Conservation (phyloP, 2,888 invertebrate genomes). For the Bursaphelenchus okinawaensis region DNA sequence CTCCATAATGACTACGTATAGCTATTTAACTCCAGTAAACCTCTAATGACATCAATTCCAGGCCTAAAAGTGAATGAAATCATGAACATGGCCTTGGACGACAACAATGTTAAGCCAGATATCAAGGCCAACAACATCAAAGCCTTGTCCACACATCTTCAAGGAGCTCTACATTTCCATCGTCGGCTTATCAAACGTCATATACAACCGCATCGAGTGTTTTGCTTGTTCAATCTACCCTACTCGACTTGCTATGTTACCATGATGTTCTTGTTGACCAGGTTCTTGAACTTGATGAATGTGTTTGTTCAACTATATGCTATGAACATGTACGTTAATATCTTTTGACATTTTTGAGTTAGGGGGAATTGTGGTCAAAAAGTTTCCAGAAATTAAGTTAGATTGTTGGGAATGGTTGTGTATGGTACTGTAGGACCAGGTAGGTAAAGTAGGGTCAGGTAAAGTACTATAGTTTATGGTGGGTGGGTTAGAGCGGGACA, state of each 20-base stretch:
- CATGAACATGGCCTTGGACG: constrained; percentile 40
- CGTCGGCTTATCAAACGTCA: constrained; percentile 23
- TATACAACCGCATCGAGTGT: constrained; percentile 36
- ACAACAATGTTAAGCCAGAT: constrained; percentile 14
- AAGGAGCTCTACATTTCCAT: constrained; percentile 41
- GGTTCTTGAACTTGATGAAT: constrained; percentile 36
- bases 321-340: constrained; percentile 36
- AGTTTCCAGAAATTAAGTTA: no score
- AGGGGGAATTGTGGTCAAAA: no score
- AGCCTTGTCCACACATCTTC: constrained; percentile 34
- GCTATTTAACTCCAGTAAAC: no score
- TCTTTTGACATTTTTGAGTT: not conserved
- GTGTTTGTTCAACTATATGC: constrained; percentile 38
- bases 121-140: constrained; percentile 33
- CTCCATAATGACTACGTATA: no score
- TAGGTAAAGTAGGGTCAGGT: no score
- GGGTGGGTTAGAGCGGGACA: not conserved
- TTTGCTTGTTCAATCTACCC: constrained; percentile 40
- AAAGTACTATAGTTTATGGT: not conserved
- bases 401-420: no score
- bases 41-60: no score
- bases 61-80: constrained; percentile 47
- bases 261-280: constrained; percentile 39
- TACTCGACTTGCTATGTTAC: constrained; percentile 45
- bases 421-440: no score